Conservation (phyloP, 2,797 vertebrate genomes). For the Uromys caudimaculatus region DNA sequence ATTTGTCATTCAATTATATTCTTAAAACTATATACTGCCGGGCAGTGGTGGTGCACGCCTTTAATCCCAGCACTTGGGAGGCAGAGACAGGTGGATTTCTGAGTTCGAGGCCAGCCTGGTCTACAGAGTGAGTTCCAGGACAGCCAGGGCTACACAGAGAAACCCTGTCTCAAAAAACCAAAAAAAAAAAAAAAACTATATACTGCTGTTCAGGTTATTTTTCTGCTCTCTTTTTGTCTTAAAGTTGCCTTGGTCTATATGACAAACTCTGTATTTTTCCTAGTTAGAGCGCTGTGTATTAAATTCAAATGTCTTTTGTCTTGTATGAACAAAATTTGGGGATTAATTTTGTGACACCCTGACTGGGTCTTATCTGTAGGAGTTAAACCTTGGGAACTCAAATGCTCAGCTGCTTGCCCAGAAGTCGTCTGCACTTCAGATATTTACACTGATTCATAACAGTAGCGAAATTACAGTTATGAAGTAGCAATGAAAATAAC, state of each 20-base stretch:
- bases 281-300: not conserved
- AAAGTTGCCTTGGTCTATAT: not conserved
- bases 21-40: too few species aligned
- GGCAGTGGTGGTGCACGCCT: too few species aligned
- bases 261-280: not conserved
- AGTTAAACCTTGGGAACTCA: not conserved
- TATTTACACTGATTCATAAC: not conserved
- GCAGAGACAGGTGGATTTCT: too few species aligned
- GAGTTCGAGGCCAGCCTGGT: too few species aligned
- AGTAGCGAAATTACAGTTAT: not conserved
- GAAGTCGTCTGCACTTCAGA: not conserved
- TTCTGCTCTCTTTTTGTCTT: not conserved
- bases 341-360: not conserved
- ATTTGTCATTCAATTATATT: not conserved
- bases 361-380: not conserved
- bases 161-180: too few species aligned
- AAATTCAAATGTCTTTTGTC: not conserved
- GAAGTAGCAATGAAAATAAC: not conserved
- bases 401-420: not conserved
- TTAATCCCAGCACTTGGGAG: too few species aligned
- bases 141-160: too few species aligned
- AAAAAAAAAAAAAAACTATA: too few species aligned
- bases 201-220: not conserved
- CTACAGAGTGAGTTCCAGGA: too few species aligned
- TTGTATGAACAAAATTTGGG: not conserved